A percentile compares a stretch with the other conserved stretches of the same genome.
These are phyloP conservation scores for Electrophaes corylata DNA, from an alignment of 2,888 invertebrate genomes.

Conservation along the genomic window DNA sequence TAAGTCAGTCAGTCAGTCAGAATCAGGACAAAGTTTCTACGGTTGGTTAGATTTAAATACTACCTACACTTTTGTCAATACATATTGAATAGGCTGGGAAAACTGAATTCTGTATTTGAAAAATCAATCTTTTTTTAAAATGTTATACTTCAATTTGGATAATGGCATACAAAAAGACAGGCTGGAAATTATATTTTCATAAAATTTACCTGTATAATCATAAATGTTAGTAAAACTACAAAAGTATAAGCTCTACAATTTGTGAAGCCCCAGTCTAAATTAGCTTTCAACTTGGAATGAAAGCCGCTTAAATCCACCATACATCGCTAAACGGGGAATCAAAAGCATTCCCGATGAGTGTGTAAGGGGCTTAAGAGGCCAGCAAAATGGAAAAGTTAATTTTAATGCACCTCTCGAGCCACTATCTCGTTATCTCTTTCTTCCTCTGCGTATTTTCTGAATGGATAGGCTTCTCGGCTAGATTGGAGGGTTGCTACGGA, in stretches of 20 bases:
- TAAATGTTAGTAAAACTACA: neutral
- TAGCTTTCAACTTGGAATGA: constrained; percentile 33
- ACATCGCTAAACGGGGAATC: constrained; percentile 29
- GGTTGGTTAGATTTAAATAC: no score
- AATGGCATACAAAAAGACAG: no score
- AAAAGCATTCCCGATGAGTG: constrained; percentile 27
- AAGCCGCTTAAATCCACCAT: constrained; percentile 25
- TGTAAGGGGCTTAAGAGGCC: constrained; percentile 47
- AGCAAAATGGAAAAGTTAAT: constrained; percentile 57
- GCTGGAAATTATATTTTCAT: no score
- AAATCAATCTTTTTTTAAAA: no score
- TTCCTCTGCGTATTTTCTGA: constrained; percentile 24
- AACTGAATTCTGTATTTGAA: no score
- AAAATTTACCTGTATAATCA: no score
- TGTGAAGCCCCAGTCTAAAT: constrained; percentile 24
- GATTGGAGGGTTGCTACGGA: constrained; percentile 20
- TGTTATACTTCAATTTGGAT: no score
- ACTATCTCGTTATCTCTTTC: constrained; percentile 51
- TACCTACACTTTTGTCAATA: no score
- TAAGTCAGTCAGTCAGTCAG: no score
- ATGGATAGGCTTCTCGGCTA: constrained; percentile 22
- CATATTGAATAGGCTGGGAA: no score
- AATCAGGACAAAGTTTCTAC: no score
- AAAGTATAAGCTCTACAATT: constrained; percentile 7
- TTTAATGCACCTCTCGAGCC: constrained; percentile 49